These are phyloP conservation scores for Epinotia brunnichana DNA, from an alignment of 2,888 invertebrate genomes.

Conservation along the genomic window DNA sequence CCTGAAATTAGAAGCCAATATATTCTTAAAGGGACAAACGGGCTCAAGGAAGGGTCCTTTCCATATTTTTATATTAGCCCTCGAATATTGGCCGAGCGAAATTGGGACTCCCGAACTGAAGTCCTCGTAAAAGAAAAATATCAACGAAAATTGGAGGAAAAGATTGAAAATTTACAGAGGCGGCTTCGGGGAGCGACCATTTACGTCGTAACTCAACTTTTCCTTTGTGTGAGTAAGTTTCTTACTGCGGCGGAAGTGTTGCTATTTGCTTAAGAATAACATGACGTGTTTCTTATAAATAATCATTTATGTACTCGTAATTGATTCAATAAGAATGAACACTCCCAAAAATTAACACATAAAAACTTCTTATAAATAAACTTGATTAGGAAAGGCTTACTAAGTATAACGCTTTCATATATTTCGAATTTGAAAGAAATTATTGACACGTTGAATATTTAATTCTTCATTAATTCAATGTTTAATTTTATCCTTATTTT, in stretches of 20 bases:
- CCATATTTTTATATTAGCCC: conserved; percentile 67
- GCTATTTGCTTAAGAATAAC: neutral
- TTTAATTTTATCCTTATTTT: no score
- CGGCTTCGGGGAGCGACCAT: conserved; percentile 10
- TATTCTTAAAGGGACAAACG: conserved; percentile 56
- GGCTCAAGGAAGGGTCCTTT: conserved; percentile 50
- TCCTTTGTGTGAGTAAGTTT: conserved; percentile 17
- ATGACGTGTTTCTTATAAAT: no score
- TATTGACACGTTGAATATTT: no score
- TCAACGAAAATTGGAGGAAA: conserved; percentile 52
- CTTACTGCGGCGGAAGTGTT: neutral
- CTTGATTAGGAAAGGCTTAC: no score
- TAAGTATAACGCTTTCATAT: no score
- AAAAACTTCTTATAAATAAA: no score
- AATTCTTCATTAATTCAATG: no score
- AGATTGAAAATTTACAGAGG: conserved; percentile 56
- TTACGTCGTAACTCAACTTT: conserved; percentile 12
- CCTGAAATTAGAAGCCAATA: conserved; percentile 54
- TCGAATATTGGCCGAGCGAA: conserved; percentile 63
- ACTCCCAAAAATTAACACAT: no score
- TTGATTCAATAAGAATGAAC: no score
- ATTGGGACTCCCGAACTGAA: conserved; percentile 57
- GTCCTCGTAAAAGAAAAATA: conserved; percentile 58
- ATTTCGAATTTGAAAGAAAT: no score
- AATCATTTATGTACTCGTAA: no score